Base-by-base conservation (phyloP, 2,113 vertebrate genomes). In the Psephotus haematonotus region DNA sequence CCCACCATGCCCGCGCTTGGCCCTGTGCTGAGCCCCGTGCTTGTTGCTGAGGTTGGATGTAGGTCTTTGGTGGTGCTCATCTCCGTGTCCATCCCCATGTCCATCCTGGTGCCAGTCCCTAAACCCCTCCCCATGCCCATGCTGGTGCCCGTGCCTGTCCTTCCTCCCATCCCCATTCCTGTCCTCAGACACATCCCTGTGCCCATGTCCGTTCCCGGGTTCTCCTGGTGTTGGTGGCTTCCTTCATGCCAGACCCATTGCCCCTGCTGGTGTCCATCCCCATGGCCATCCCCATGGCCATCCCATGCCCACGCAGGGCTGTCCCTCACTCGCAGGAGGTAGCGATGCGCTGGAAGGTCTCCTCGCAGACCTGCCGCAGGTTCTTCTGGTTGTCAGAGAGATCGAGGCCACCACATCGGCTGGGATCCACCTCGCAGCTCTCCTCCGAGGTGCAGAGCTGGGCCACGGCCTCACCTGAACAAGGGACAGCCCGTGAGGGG, bases 401-500 rank as follows among this genome's bases (percentile, higher is more conserved):
- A 19, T 99, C 99, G 3, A 97, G 92, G 6, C 96, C n/a, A 0
- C 96, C 85, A 23, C 99, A 99, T 92, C 98, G 99, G 91, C 96
- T 97, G 89, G 99, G 98, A 43, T 99, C 99, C 5, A 99, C 99
- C 93, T 99, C 99, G 17, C 98, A 99, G 97, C 97, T 98, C 12
- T 99, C 98, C 1, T 91, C 87, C 0, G 98, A 98, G 39, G 77
- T 43, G 47, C 98, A 99, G 39, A 99, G 97, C 63, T 79, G 97
- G 35, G 57, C 95, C 59, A 99, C 98, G 0, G 98, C 98, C 39
- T 99, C 98, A 10, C 99, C 99, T 99, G 93, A 10, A 74, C 94
- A 49, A 27, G 20, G 13, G 59, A 70, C 60, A 39, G 6, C 25
- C n/a, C 15, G 0, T 47, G 7, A 67, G 47, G 75, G 17, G 20